Conservation (phyloP, 2,888 invertebrate genomes). For the Stenchaetothrips biformis region DNA sequence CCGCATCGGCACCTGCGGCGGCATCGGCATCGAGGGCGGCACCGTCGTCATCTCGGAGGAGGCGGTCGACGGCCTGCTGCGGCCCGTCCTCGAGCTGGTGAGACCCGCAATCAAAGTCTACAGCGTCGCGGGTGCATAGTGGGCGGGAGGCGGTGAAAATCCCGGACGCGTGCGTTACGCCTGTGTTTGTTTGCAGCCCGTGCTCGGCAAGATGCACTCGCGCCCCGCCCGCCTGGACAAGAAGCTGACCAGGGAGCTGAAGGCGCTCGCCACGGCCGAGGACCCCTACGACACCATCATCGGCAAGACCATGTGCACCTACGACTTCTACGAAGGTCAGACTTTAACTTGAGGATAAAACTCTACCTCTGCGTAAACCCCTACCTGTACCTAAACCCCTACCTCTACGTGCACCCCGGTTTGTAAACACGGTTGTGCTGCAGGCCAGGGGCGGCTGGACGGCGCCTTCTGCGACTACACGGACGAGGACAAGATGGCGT, state of each 20-base stretch:
- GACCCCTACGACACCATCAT: slow-evolving; percentile 81
- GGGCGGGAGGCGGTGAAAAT: too few relatives aligned
- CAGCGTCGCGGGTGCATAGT: neutral
- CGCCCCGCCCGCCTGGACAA: slow-evolving; percentile 81
- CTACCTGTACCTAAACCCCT: neutral
- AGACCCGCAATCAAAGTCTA: slow-evolving; percentile 41
- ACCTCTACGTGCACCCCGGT: slow-evolving; percentile 63
- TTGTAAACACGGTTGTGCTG: slow-evolving; percentile 28
- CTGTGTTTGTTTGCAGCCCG: slow-evolving; percentile 54
- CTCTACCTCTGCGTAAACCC: neutral
- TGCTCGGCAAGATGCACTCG: slow-evolving; percentile 75
- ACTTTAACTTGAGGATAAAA: neutral
- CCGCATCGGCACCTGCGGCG: slow-evolving; percentile 89
- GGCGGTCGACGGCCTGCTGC: slow-evolving; percentile 81
- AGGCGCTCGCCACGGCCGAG: slow-evolving; percentile 64
- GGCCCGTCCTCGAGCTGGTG: slow-evolving; percentile 79
- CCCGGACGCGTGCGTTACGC: neutral
- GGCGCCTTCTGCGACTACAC: slow-evolving; percentile 95
- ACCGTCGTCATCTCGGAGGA: slow-evolving; percentile 91
- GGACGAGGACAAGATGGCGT: slow-evolving; percentile 85
- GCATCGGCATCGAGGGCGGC: slow-evolving; percentile 86
- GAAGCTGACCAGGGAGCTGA: slow-evolving; percentile 72
- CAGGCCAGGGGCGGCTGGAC: slow-evolving; percentile 90
- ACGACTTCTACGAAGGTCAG: slow-evolving; percentile 94
- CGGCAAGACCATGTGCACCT: slow-evolving; percentile 94